phyloP scores from a whole-genome alignment of 2,113 vertebrate species.

The human region GRCh38 chr2:235146001-235146500 shows the following conservation, averaged over 20 bases:
- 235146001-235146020: no score
- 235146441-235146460: background rate
- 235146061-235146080: no score
- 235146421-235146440: conserved; percentile 4
- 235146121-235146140: no score
- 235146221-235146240: background rate
- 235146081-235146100: no score
- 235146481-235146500: no score
- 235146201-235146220: background rate
- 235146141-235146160: background rate
- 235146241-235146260: background rate
- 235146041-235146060: no score
- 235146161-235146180: conserved; percentile 15
- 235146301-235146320: background rate
- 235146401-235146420: background rate
- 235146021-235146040: no score
- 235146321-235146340: background rate
- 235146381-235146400: background rate
- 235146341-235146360: background rate
- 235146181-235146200: background rate
- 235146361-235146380: background rate
- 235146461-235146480: background rate
- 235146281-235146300: background rate
- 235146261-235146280: background rate
- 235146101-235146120: no score